Conservation (phyloP, 1,140 invertebrate species). For the Bombus sylvicola region DNA sequence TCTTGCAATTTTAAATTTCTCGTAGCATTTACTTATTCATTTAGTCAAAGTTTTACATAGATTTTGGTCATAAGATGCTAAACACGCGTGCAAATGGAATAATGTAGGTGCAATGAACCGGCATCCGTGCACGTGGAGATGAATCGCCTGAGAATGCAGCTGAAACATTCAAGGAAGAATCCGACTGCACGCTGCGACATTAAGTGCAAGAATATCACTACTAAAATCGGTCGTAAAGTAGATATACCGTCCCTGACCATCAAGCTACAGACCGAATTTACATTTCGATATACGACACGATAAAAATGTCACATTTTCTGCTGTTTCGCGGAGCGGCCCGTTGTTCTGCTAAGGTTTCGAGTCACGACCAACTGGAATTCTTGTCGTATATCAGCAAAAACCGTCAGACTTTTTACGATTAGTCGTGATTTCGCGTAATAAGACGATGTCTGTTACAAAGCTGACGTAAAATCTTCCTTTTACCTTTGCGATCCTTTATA, state of each 20-base stretch:
- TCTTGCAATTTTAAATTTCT: background rate
- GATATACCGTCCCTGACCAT: conserved; percentile 60
- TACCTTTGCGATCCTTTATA: background rate
- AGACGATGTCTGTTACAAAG: background rate
- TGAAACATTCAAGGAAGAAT: conserved; percentile 17
- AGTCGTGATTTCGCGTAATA: conserved; percentile 49
- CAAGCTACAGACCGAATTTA: conserved; percentile 72
- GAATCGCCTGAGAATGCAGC: background rate
- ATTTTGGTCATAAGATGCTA: too few species aligned
- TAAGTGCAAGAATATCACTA: conserved; percentile 76
- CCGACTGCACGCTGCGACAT: conserved; percentile 63
- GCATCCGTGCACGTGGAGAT: background rate
- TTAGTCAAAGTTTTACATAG: background rate
- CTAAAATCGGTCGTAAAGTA: conserved; percentile 75
- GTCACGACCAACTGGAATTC: conserved; percentile 15
- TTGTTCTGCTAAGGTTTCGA: conserved; percentile 33
- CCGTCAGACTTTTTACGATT: conserved; percentile 51
- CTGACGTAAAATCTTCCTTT: background rate
- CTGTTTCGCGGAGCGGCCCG: conserved; percentile 20
- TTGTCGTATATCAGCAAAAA: conserved; percentile 41
- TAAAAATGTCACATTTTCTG: conserved; percentile 74
- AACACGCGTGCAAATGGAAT: background rate
- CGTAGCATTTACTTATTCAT: background rate
- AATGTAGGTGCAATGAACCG: background rate
- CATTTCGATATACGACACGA: conserved; percentile 77